Evolutionary conservation across 2,888 invertebrate genomes (phyloP), one percentile per base, ranked within the genome.

Genomic region (Spodoptera littoralis): DNA sequence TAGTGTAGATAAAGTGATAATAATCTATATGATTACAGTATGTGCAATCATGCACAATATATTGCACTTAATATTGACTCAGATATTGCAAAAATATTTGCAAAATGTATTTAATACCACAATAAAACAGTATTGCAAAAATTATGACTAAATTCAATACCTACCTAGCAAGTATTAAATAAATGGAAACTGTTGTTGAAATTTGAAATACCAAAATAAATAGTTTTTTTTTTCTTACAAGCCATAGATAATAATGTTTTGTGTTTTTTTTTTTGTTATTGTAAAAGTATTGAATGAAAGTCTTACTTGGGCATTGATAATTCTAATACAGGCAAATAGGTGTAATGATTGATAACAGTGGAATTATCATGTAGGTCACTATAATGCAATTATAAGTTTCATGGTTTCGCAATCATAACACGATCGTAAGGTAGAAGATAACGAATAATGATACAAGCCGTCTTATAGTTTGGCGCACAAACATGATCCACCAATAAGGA

Each of bases 321-420:
- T n/a, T 1, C 12, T 36, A 18, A 1, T 27, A 53, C 2, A 48
- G 13, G 3, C 22, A 41, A 18, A 36, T n/a, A 45, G 64, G 57
- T 64, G 41, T 69, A 63, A 55, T 72, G 51, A 65, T 58, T 72
- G 52, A 65, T 65, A 74, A 69, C 60, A 70, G 52, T 61, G 44
- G 70, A 75, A 73, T 70, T 22, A 70, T 68, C 70, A 80, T 67
- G 70, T 77, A 53, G 75, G 77, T 78, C 73, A 76, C 47, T 55
- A 62, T 65, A 75, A 69, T 64, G 67, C 60, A 73, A 77, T 71
- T 69, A 67, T 13, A 50, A 11, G 62, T 78, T 18, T 18, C 18
- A 18, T 18, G 18, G 18, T 18, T 78, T 79, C 61, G 61, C 67
- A 74, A 74, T 68, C 65, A 64, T 43, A 67, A 64, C 68, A 65